Conservation (phyloP, 2,888 invertebrate species). For the Drosophila formosana region DNA sequence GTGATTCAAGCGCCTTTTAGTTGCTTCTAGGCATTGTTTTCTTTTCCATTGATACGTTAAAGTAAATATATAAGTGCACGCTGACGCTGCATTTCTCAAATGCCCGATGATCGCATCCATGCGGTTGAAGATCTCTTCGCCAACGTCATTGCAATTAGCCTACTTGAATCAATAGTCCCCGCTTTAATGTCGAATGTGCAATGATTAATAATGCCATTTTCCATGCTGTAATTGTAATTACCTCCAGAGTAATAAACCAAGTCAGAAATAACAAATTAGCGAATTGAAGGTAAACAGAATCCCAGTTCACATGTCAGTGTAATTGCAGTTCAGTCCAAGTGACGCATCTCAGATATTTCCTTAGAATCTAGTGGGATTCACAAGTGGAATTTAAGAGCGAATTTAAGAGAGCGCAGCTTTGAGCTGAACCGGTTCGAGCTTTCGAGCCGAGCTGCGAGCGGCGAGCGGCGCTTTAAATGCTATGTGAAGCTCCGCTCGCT, state of each 20-base stretch:
- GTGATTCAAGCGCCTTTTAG: not conserved
- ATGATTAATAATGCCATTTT: constrained; percentile 3
- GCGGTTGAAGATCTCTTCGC: not conserved
- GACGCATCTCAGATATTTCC: constrained; percentile 33
- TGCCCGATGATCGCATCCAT: constrained; percentile 36
- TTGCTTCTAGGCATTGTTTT: constrained; percentile 3
- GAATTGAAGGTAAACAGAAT: constrained; percentile 9
- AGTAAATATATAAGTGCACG: constrained; percentile 11
- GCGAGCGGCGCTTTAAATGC: constrained; percentile 65
- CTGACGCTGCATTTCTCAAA: constrained; percentile 22
- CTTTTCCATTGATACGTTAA: constrained; percentile 10
- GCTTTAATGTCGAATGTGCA: not conserved
- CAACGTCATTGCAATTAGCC: constrained; percentile 20
- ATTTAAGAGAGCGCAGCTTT: constrained; percentile 14
- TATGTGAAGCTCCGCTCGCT: constrained; percentile 24
- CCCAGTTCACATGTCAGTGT: constrained; percentile 15
- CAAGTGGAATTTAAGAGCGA: constrained; percentile 42
- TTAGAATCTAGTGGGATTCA: constrained; percentile 32
- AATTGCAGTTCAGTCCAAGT: constrained; percentile 32
- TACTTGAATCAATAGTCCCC: not conserved
- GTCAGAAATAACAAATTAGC: not conserved
- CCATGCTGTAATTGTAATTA: constrained; percentile 16
- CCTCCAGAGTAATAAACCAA: not conserved
- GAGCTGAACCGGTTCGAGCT: constrained; percentile 33
- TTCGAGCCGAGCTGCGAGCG: constrained; percentile 14